Evolutionary conservation across 2,797 vertebrate genomes (phyloP), one percentile per base, ranked within the genome.

Genomic region (Erpetoichthys calabaricus): DNA sequence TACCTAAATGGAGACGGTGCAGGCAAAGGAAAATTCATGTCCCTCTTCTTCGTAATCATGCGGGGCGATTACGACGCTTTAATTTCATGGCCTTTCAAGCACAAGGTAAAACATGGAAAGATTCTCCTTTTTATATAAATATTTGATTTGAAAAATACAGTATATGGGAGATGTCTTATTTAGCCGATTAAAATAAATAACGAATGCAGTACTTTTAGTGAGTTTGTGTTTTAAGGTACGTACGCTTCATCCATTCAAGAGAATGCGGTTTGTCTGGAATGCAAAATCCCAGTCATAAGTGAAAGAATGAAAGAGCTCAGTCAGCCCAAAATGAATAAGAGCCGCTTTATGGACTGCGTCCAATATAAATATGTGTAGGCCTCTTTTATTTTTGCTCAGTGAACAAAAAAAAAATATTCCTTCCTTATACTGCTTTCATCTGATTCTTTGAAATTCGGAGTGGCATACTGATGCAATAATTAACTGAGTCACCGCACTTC

Each of bases 11-110:
- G 89, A 3, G 89, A 91, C 0, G 89, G 89, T 5, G 68, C 72
- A 0, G 85, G 85, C 7, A 89, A 79, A 45, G 88, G 83, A 8
- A 85, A 83, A 0, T 87, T 90, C 53, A 50, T 89, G 67, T 91
- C 89, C 0, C 75, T 91, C 51, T 91, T 90, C 74, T 85, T 91
- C 1, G 81, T 88, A 7, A 73, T 91, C 58, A 89, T 91, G 83
- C 87, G 69, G 59, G 89, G 89, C 45, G 87, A 88, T 7, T 88
- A 89, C 0, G 89, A 91, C 0, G 76, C 83, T 2, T 60, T 91
- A 61, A 79, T 91, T 4, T 69, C 77, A 0, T 91, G 86, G 89
- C 89, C 89, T 1, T 91, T 91, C 67, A 75, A 74, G 45, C 84
- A 91, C 68, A 91, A 91, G 89, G 89, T 91, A 68, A 62, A 65